phyloP scores from a whole-genome alignment of 2,113 vertebrate genomes.

The Ursus arctos region DNA sequence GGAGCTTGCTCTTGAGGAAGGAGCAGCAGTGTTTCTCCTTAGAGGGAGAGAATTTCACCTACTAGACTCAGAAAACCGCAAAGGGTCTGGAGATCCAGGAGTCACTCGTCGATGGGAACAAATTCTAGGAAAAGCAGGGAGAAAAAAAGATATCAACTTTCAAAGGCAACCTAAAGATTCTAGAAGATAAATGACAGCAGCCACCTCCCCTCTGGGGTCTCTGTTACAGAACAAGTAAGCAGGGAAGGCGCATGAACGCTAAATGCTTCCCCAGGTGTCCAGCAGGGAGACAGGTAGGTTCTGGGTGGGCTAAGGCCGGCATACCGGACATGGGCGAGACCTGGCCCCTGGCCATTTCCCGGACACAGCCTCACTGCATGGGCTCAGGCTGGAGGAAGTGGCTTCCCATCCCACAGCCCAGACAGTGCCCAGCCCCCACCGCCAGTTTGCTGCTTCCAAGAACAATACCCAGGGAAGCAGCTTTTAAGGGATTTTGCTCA shows the following conservation, averaged over 20 bases:
- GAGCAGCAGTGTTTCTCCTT: conserved; percentile 59
- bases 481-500: conserved; percentile 16
- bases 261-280: neutral
- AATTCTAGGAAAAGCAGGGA: neutral
- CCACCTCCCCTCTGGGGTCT: neutral
- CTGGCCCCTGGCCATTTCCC: neutral
- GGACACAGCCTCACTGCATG: neutral
- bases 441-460: neutral
- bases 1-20: conserved; percentile 59
- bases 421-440: neutral
- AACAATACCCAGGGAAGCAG: neutral
- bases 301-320: neutral
- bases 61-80: conserved; percentile 54
- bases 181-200: conserved; percentile 32
- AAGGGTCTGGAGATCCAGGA: conserved; percentile 58
- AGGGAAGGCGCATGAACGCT: neutral
- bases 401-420: neutral
- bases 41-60: conserved; percentile 31
- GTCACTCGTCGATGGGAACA: conserved; percentile 61
- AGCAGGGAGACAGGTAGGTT: neutral
- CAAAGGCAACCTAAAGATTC: conserved; percentile 35
- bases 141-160: conserved; percentile 62
- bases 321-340: neutral
- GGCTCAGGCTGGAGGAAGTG: neutral
- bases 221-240: fast-evolving